These are phyloP conservation scores for Tenebrio molitor DNA, from an alignment of 1,140 invertebrate species.

Conservation along the genomic window DNA sequence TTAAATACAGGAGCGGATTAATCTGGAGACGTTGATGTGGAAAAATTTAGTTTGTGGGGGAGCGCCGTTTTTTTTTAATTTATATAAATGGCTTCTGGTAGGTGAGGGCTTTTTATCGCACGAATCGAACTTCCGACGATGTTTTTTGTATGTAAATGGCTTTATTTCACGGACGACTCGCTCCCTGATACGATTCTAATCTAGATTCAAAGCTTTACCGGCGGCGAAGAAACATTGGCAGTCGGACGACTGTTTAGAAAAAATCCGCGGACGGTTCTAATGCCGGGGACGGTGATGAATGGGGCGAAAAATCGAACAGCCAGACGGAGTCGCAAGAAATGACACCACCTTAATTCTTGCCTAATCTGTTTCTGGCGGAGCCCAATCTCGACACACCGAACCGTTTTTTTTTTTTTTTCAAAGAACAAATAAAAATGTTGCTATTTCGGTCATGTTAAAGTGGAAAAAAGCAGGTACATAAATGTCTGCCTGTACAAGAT, in stretches of 20 bases:
- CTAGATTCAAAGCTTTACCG: slow-evolving; percentile 35
- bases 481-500: too few species aligned
- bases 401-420: too few species aligned
- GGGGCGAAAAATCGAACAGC: too few species aligned
- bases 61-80: slow-evolving; percentile 31
- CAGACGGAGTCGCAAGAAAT: too few species aligned
- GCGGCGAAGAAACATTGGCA: not conserved
- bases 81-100: slow-evolving; percentile 9
- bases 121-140: slow-evolving; percentile 3
- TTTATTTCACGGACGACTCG: slow-evolving; percentile 23
- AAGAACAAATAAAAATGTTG: too few species aligned
- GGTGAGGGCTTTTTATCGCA: not conserved
- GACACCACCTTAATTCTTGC: too few species aligned
- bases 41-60: slow-evolving; percentile 3
- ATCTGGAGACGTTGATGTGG: too few species aligned
- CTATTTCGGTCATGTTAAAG: too few species aligned
- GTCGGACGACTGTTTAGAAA: not conserved
- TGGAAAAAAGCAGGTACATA: too few species aligned
- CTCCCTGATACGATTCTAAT: slow-evolving; percentile 29
- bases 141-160: slow-evolving; percentile 38
- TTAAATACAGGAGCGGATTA: slow-evolving; percentile 33
- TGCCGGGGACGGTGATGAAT: not conserved
- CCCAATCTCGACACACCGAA: too few species aligned
- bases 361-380: too few species aligned
- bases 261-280: not conserved